These are phyloP conservation scores for Caenorhabditis latens DNA, from an alignment of 1,140 invertebrate genomes.

Conservation along the genomic window DNA sequence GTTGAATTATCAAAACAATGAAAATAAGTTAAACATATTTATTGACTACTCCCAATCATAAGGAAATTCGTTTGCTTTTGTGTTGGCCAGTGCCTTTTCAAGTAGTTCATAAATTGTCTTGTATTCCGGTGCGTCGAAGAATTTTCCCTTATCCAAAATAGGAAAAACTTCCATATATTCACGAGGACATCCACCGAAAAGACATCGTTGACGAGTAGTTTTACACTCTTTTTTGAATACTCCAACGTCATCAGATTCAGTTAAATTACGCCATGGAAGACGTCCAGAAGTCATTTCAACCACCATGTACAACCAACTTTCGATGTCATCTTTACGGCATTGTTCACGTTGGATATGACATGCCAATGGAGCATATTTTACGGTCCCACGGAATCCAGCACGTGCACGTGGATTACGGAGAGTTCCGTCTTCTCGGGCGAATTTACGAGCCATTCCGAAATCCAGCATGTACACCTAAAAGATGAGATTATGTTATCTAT, in stretches of 20 bases:
- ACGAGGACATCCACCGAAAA: slow-evolving; percentile 71
- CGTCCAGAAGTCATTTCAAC: slow-evolving; percentile 68
- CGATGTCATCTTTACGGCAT: slow-evolving; percentile 64
- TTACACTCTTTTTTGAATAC: slow-evolving; percentile 69
- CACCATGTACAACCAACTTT: slow-evolving; percentile 70
- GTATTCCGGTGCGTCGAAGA: slow-evolving; percentile 72
- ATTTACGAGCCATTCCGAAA: slow-evolving; percentile 71
- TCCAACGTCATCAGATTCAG: slow-evolving; percentile 64
- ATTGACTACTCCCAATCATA: slow-evolving; percentile 69
- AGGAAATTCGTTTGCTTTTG: slow-evolving; percentile 67
- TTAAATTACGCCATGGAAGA: slow-evolving; percentile 69
- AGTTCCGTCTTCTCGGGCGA: slow-evolving; percentile 67
- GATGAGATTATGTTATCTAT: neutral
- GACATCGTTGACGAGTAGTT: slow-evolving; percentile 63
- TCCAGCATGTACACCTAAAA: slow-evolving; percentile 69
- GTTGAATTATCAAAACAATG: neutral
- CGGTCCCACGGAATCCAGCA: slow-evolving; percentile 72
- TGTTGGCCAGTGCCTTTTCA: slow-evolving; percentile 64
- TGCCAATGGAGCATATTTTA: slow-evolving; percentile 71
- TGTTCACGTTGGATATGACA: slow-evolving; percentile 71
- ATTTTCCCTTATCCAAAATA: slow-evolving; percentile 69
- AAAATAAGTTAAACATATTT: slow-evolving; percentile 29
- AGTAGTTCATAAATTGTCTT: slow-evolving; percentile 68
- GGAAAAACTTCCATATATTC: slow-evolving; percentile 70
- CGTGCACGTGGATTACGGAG: slow-evolving; percentile 67